phyloP scores from a whole-genome alignment of 2,888 invertebrate genomes.

The Cryptus armator region DNA sequence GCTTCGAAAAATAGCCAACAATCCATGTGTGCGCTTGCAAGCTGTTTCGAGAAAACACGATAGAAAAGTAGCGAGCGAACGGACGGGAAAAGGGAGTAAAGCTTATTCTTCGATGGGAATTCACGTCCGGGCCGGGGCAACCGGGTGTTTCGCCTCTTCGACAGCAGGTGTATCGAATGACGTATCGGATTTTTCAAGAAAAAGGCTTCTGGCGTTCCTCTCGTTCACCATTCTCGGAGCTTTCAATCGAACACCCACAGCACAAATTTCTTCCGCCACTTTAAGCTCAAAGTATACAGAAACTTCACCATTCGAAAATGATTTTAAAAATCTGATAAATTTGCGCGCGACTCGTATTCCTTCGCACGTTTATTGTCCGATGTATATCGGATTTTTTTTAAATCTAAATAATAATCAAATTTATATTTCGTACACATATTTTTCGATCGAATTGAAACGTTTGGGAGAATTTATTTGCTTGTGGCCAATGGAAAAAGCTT shows the following conservation, averaged over 20 bases:
- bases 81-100: conserved; percentile 10
- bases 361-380: neutral
- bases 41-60: conserved; percentile 33
- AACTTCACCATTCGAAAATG: neutral
- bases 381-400: neutral
- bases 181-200: conserved; percentile 48
- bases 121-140: neutral
- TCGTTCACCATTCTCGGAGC: neutral
- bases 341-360: neutral
- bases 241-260: conserved; percentile 28
- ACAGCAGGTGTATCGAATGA: conserved; percentile 48
- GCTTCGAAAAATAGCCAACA: conserved; percentile 38
- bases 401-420: neutral
- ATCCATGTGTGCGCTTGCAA: conserved; percentile 38
- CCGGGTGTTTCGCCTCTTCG: conserved; percentile 5
- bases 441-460: neutral
- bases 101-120: conserved; percentile 47
- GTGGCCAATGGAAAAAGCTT: neutral
- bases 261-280: neutral
- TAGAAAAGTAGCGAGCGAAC: conserved; percentile 7
- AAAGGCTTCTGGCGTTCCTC: conserved; percentile 10
- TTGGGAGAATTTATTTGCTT: neutral
- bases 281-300: neutral
- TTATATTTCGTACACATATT: neutral
- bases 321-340: neutral